Conservation (phyloP, 2,113 vertebrate genomes). For the Microtus richardsoni region DNA sequence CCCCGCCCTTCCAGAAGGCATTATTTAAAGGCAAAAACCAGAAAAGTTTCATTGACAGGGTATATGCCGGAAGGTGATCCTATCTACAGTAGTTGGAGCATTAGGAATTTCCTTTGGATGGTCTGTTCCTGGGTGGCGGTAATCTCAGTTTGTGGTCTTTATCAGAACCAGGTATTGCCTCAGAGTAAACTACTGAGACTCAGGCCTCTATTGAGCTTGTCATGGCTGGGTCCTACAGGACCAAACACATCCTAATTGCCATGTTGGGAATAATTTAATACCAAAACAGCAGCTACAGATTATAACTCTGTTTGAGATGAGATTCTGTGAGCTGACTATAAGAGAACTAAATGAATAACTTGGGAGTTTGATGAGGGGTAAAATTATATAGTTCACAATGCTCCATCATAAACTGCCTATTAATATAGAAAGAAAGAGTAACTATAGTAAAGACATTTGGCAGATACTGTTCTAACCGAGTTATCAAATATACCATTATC, state of each 20-base stretch:
- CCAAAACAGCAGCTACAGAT: slow-evolving; percentile 8
- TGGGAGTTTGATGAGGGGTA: background rate
- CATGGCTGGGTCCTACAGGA: background rate
- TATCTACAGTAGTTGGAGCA: too few species aligned
- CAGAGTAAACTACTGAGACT: too few species aligned
- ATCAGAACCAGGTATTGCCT: too few species aligned
- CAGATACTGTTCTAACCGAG: background rate
- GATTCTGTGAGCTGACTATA: background rate
- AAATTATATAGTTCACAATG: slow-evolving; percentile 26
- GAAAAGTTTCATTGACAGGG: too few species aligned
- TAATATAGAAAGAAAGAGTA: slow-evolving; percentile 15
- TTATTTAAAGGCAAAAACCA: too few species aligned
- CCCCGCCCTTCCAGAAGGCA: too few species aligned
- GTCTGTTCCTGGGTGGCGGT: too few species aligned
- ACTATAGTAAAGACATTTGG: background rate
- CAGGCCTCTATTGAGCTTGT: too few species aligned
- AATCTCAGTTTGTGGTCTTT: too few species aligned
- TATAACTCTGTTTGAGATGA: slow-evolving; percentile 20
- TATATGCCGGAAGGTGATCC: too few species aligned
- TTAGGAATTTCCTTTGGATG: too few species aligned
- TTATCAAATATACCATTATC: background rate
- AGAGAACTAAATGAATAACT: slow-evolving; percentile 42
- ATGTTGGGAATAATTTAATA: background rate
- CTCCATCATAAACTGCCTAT: slow-evolving; percentile 19
- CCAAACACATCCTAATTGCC: background rate